Evolutionary conservation across 2,113 vertebrate genomes (phyloP), one percentile per base, ranked within the genome.

Genomic region (Oreotragus oreotragus): DNA sequence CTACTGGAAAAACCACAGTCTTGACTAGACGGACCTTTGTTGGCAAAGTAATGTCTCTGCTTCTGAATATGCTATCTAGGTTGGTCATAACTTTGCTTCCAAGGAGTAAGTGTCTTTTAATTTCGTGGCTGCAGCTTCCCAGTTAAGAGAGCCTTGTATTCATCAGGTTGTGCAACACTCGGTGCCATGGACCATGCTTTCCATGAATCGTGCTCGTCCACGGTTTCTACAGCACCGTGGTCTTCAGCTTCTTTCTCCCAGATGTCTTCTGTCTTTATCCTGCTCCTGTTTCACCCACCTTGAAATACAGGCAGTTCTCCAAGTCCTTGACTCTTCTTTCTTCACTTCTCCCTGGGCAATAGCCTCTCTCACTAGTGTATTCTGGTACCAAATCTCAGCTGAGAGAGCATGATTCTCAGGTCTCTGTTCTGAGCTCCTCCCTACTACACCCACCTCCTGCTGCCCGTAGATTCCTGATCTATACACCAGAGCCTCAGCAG

Each of bases 211-310:
- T 13, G 3, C 39, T 88, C 15, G 21, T 49, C 11, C 13, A 1
- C 2, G 30, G 16, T 14, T 13, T 88, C 83, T 80, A 16, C 5
- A 7, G 6, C 60, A 28, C 12, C 4, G 6, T 0, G 0, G 33
- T 33, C 58, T 80, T 80, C 77, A 77, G 15, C 33, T 21, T 66
- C 58, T 53, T 76, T 30, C 87, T 85, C 23, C 76, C 47, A 49
- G 27, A 49, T 0, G 5, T 19, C 57, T 25, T 60, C 27, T 13
- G 16, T 66, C 9, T 85, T 53, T 27, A 21, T 84, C 39, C 81
- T 87, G 19, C 39, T 77, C n/a, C 51, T 58, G 51, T 81, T 57
- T 39, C 11, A 36, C 70, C 15, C 23, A 47, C 45, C n/a, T 4
- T 25, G 45, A 93, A 89, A 85, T 51, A 39, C 33, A 53, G 45